A percentile compares a stretch with the other conserved stretches of the same genome.
phyloP scores from a whole-genome alignment of 2,797 vertebrate genomes.

The Enteromius mattozi region DNA sequence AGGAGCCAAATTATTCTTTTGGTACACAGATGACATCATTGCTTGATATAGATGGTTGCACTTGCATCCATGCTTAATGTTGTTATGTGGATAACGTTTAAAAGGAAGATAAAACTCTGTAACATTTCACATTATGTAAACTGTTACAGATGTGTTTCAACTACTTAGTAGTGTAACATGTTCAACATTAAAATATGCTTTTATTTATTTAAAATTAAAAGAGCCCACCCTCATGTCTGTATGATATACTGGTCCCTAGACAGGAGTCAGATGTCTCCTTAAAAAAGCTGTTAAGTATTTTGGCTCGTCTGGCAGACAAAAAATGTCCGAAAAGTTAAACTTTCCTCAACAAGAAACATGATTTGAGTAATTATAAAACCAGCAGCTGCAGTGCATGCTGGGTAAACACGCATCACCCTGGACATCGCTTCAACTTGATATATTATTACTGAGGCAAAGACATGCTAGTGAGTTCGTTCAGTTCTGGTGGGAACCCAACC shows the following conservation, averaged over 20 bases:
- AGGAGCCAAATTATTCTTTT: background rate
- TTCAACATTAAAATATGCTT: background rate
- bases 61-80: background rate
- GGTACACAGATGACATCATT: background rate
- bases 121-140: background rate
- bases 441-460: slow-evolving; percentile 30
- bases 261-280: background rate
- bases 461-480: slow-evolving; percentile 20
- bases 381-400: slow-evolving; percentile 4
- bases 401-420: slow-evolving; percentile 24
- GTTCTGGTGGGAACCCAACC: slow-evolving; percentile 20
- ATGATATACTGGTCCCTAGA: background rate
- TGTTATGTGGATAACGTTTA: background rate
- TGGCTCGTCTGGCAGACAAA: background rate
- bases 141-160: background rate
- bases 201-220: background rate
- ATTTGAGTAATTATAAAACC: slow-evolving; percentile 12
- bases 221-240: background rate
- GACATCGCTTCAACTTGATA: background rate
- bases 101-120: background rate
- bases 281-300: background rate
- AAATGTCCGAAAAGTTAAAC: background rate
- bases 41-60: background rate
- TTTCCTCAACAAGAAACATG: slow-evolving; percentile 1
- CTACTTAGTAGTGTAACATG: background rate